A percentile compares a stretch with the other conserved stretches of the same genome.
Evolutionary conservation across 2,888 invertebrate species (phyloP).

Genomic region (Callinectes sapidus): DNA sequence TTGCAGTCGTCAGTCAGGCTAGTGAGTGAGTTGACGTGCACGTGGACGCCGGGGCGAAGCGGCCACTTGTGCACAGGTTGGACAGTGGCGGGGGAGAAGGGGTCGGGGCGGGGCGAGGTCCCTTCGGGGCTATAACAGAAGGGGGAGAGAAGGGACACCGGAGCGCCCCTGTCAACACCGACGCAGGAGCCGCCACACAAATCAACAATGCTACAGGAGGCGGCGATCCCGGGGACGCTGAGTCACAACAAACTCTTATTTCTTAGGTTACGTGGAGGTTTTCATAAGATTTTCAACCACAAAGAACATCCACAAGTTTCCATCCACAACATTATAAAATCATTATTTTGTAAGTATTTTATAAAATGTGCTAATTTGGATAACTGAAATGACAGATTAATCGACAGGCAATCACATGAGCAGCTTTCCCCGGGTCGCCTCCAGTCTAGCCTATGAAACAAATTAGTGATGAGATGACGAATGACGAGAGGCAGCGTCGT

Average conservation of each 20-base stretch:
- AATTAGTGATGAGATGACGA: conserved; percentile 29
- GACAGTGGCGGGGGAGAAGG: conserved; percentile 65
- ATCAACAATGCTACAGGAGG: conserved; percentile 54
- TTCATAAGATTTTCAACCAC: not conserved
- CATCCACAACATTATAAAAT: not conserved
- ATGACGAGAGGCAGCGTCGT: conserved; percentile 20
- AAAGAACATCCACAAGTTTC: not conserved
- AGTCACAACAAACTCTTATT: not conserved
- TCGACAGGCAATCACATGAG: not conserved
- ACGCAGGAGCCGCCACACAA: conserved; percentile 46
- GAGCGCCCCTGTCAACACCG: conserved; percentile 59
- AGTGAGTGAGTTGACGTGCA: conserved; percentile 83
- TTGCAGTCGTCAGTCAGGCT: conserved; percentile 70
- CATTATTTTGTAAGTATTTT: not conserved
- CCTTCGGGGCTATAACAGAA: conserved; percentile 72
- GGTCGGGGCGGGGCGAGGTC: conserved; percentile 65
- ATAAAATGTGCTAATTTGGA: not conserved
- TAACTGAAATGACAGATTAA: not conserved
- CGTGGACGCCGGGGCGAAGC: conserved; percentile 89
- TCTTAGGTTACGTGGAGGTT: not conserved
- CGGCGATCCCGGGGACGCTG: not conserved
- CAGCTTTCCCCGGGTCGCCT: conserved; percentile 26
- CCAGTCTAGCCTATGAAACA: conserved; percentile 36
- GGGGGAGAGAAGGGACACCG: conserved; percentile 50
- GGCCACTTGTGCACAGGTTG: conserved; percentile 87